These are phyloP conservation scores for Micoletzkya japonica DNA, from an alignment of 2,888 invertebrate species.

Conservation along the genomic window DNA sequence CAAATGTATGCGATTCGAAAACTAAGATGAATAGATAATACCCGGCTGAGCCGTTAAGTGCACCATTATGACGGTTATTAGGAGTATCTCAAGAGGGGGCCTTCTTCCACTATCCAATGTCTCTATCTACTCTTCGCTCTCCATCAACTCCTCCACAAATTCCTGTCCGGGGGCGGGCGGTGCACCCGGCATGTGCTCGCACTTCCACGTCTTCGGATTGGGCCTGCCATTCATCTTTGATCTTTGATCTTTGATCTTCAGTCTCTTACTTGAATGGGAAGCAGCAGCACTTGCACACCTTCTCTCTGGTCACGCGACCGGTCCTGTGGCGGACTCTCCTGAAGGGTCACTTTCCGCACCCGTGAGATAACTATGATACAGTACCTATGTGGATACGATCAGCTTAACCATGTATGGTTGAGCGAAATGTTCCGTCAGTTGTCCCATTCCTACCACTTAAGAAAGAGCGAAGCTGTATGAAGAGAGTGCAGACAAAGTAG, in stretches of 20 bases:
- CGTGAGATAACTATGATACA: too few relatives aligned
- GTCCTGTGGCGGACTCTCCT: conserved; percentile 41
- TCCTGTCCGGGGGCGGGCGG: conserved; percentile 55
- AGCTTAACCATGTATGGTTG: background rate
- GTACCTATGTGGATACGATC: background rate
- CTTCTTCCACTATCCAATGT: too few relatives aligned
- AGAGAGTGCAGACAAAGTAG: too few relatives aligned
- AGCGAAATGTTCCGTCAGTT: too few relatives aligned
- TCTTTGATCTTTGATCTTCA: conserved; percentile 1
- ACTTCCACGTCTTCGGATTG: conserved; percentile 60
- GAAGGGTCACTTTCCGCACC: conserved; percentile 28
- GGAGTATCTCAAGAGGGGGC: too few relatives aligned
- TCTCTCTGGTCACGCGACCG: conserved; percentile 45
- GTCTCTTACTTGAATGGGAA: conserved; percentile 50
- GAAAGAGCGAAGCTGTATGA: too few relatives aligned
- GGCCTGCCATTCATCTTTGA: conserved; percentile 32
- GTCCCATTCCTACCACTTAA: too few relatives aligned
- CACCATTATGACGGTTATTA: too few relatives aligned
- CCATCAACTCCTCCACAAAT: conserved; percentile 30
- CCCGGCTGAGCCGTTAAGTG: too few relatives aligned
- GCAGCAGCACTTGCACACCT: conserved; percentile 61
- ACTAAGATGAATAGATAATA: too few relatives aligned
- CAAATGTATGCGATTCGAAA: too few relatives aligned
- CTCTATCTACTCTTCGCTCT: too few relatives aligned
- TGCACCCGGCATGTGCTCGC: conserved; percentile 53